Percentiles rank a stretch among this genome's conserved stretches.
Evolutionary conservation across 2,113 vertebrate genomes (phyloP).

Genomic region (Piaya cayana): DNA sequence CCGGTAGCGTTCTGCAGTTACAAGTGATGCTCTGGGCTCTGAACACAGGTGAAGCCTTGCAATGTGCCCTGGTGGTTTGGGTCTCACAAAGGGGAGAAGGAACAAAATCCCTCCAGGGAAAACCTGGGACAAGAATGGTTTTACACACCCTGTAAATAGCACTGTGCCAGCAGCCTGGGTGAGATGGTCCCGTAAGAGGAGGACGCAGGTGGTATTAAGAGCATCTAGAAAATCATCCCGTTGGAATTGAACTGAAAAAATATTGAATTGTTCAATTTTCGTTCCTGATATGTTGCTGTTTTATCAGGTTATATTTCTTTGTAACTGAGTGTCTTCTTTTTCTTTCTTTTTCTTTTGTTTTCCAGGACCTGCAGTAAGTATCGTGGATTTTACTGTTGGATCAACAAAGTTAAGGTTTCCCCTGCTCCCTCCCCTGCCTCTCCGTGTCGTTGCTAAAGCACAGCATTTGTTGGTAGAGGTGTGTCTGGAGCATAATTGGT

Average conservation of each 20-base stretch:
- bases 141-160: accelerated
- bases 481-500: constrained; percentile 37
- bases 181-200: accelerated
- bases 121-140: background rate
- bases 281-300: background rate
- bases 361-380: constrained; percentile 95
- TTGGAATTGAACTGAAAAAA: background rate
- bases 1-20: background rate
- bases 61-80: accelerated
- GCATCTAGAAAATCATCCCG: accelerated
- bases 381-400: constrained; percentile 53
- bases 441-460: constrained; percentile 33
- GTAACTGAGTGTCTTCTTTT: background rate
- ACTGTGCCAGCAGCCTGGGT: background rate
- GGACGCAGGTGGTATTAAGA: background rate
- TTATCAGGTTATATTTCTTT: background rate
- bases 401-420: constrained; percentile 77
- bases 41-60: accelerated
- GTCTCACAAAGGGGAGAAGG: accelerated
- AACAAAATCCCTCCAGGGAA: accelerated
- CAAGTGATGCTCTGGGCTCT: background rate
- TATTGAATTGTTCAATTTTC: background rate
- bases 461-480: constrained; percentile 35
- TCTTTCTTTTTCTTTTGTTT: constrained; percentile 78
- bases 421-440: background rate